These are phyloP conservation scores for Meliscaeva auricollis DNA, from an alignment of 2,888 invertebrate genomes.

Conservation along the genomic window DNA sequence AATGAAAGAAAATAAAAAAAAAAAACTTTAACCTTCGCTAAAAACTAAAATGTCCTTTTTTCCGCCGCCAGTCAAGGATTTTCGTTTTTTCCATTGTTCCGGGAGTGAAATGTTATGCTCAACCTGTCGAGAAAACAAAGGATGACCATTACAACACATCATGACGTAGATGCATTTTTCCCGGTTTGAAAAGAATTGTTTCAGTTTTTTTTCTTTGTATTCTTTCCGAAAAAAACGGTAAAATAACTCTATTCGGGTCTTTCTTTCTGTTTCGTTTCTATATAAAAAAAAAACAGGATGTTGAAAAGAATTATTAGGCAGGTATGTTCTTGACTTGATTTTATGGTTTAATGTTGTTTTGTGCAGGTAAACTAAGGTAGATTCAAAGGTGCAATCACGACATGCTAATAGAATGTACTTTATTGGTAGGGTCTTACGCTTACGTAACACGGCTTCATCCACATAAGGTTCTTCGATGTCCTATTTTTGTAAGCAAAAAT, in stretches of 20 bases:
- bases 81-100: slow-evolving; percentile 50
- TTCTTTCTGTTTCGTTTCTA: slow-evolving; percentile 24
- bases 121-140: slow-evolving; percentile 62
- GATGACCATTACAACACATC: slow-evolving; percentile 64
- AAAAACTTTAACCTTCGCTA: slow-evolving; percentile 40
- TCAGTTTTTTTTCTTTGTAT: slow-evolving; percentile 30
- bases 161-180: slow-evolving; percentile 74
- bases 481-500: no score
- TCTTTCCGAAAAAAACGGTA: slow-evolving; percentile 25
- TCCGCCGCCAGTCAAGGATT: neutral
- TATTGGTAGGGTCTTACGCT: no score
- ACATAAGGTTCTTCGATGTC: no score
- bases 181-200: slow-evolving; percentile 45
- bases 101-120: slow-evolving; percentile 69
- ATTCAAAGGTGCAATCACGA: slow-evolving; percentile 18
- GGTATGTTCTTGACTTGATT: slow-evolving; percentile 9
- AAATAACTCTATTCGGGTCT: slow-evolving; percentile 34
- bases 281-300: neutral
- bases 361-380: neutral
- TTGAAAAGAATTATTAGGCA: neutral
- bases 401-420: no score
- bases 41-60: slow-evolving; percentile 19
- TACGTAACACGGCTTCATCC: no score
- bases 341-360: neutral
- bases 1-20: neutral